Evolutionary conservation across 2,113 vertebrate genomes (phyloP).

Genomic region (Corythaixoides concolor): DNA sequence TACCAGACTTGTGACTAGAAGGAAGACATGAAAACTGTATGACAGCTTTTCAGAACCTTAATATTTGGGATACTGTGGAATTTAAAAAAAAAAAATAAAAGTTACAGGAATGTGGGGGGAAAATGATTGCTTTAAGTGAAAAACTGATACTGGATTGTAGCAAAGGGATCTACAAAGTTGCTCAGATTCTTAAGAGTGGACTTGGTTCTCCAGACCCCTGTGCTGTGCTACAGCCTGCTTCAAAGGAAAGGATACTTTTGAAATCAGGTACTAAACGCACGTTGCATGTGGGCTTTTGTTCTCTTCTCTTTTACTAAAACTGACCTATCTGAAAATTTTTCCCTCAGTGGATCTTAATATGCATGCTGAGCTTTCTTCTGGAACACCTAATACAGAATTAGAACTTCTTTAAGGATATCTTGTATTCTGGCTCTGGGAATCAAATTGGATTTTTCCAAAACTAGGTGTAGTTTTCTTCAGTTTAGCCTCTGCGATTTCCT

Average conservation of each 20-base stretch:
- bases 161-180: constrained; percentile 50
- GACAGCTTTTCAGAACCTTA: not conserved
- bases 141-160: constrained; percentile 47
- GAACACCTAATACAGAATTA: not conserved
- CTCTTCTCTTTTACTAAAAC: not conserved
- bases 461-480: not conserved
- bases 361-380: constrained; percentile 6
- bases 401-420: not conserved
- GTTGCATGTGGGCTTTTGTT: not conserved
- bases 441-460: not conserved
- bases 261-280: constrained; percentile 23
- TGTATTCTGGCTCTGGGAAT: not conserved
- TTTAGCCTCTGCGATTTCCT: constrained; percentile 9
- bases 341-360: not conserved
- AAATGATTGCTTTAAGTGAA: constrained; percentile 49
- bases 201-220: constrained; percentile 6
- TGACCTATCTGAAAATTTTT: not conserved
- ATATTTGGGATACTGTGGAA: not conserved
- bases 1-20: not conserved
- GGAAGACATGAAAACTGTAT: not conserved
- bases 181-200: constrained; percentile 32
- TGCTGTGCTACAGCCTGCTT: not conserved
- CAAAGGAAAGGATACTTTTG: constrained; percentile 29
- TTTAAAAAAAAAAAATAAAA: not conserved
- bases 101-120: not conserved